phyloP scores from a whole-genome alignment of 2,888 invertebrate genomes.

The Ceramica pisi region DNA sequence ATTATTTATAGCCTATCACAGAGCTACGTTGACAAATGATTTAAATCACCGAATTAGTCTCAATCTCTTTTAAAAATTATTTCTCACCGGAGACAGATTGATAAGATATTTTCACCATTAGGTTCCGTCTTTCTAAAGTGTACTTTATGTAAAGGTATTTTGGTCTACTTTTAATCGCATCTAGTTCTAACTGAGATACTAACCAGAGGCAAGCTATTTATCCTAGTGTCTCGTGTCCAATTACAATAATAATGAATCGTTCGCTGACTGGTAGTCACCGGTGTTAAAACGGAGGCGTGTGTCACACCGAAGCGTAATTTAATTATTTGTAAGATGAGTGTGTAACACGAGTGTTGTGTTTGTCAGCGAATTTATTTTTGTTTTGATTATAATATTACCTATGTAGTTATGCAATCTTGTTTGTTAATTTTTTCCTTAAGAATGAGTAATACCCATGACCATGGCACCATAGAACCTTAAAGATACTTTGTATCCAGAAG shows the following conservation, averaged over 20 bases:
- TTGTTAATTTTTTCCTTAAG: too few species aligned
- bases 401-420: neutral
- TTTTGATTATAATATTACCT: neutral
- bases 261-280: conserved; percentile 72
- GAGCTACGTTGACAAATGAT: conserved; percentile 2
- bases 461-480: too few species aligned
- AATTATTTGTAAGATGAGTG: conserved; percentile 38
- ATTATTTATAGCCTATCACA: neutral
- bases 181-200: conserved; percentile 66
- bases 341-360: conserved; percentile 37
- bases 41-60: conserved; percentile 46
- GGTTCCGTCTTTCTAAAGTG: conserved; percentile 46
- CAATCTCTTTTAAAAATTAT: conserved; percentile 66
- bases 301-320: conserved; percentile 69
- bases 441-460: neutral
- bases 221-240: conserved; percentile 82
- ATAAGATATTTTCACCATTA: conserved; percentile 68
- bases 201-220: conserved; percentile 78
- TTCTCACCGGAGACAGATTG: conserved; percentile 70
- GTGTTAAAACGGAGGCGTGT: conserved; percentile 72
- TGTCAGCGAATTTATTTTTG: conserved; percentile 9
- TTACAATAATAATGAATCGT: conserved; percentile 84
- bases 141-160: conserved; percentile 55
- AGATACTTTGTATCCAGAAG: too few species aligned
- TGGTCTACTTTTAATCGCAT: conserved; percentile 61